Evolutionary conservation across 2,888 invertebrate species (phyloP), one percentile per base, ranked within the genome.

Genomic region (Trichogramma dendrolimi): DNA sequence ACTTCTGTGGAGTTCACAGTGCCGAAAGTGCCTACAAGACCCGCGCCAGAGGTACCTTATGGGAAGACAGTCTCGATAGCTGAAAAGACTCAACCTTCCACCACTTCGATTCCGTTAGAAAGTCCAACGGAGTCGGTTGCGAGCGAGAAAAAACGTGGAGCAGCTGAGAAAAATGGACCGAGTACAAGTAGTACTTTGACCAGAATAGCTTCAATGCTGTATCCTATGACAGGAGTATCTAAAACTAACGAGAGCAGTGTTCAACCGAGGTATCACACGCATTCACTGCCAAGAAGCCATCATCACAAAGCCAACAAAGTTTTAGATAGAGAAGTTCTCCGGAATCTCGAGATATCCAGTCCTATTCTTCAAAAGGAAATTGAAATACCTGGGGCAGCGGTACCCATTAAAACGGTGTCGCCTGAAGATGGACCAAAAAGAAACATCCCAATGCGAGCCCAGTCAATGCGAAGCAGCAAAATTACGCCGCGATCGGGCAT

Each of bases 271-370:
- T 79, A 83, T 54, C 83, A 82, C 66, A 78, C 76, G 2, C 84
- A 85, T 68, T 84, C 86, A 0, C 69, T 86, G 38, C 86, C 88
- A 0, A 83, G 85, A 67, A 83, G 81, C 54, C 82, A 85, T 58
- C 83, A 85, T 59, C 85, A 83, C 65, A 89, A 87, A 77, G 82
- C 86, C 6, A 83, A 83, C 58, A 90, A 90, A 68, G 81, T 83
- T 1, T 80, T 87, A 0, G 90, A 92, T 71, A 88, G 89, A 71
- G 87, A 87, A 10, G 83, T 87, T 0, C 73, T 94, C 57, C 84
- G 91, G 55, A 88, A 86, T 60, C 80, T 93, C 56, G 89, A 92
- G 75, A 94, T 94, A 71, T 94, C 94, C 0, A 85, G 87, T 71
- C 94, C 94, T 0, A 92, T 94, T 69, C 85, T 87, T 0, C 89